A percentile compares a stretch with the other conserved stretches of the same genome.
phyloP scores from a whole-genome alignment of 2,113 vertebrate species.

The Solenodon paradoxus region DNA sequence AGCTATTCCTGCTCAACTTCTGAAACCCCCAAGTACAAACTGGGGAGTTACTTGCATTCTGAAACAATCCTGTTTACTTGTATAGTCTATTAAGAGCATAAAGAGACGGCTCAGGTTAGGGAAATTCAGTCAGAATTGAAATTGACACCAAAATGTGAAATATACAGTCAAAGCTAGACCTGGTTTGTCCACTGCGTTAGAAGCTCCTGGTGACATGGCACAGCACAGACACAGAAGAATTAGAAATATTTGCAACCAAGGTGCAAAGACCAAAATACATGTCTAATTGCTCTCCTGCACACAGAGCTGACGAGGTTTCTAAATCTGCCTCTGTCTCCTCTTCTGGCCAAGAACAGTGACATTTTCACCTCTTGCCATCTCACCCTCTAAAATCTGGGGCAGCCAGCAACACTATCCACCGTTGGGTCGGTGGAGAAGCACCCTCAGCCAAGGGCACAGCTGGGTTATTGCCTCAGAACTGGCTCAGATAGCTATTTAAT shows the following conservation, averaged over 20 bases:
- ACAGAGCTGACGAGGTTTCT: neutral
- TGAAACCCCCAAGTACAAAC: neutral
- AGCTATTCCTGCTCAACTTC: neutral
- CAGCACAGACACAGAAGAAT: neutral
- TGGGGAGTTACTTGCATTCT: neutral
- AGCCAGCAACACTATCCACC: conserved; percentile 35
- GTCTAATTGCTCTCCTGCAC: neutral
- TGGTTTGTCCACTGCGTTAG: neutral
- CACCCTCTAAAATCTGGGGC: conserved; percentile 47
- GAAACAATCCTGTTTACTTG: neutral
- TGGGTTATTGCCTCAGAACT: neutral
- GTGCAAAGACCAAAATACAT: neutral
- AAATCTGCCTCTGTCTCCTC: neutral
- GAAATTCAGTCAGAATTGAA: neutral
- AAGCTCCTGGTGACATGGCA: neutral
- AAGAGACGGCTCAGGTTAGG: neutral
- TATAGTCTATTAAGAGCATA: neutral
- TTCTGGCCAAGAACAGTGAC: conserved; percentile 1
- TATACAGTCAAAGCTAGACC: neutral
- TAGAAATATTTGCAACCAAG: neutral
- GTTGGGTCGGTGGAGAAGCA: neutral
- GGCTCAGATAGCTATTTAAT: conserved; percentile 56
- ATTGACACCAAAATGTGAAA: neutral
- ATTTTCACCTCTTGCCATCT: conserved; percentile 51
- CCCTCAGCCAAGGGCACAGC: neutral